phyloP scores from a whole-genome alignment of 1,140 invertebrate genomes.

The Drosophila nasuta region DNA sequence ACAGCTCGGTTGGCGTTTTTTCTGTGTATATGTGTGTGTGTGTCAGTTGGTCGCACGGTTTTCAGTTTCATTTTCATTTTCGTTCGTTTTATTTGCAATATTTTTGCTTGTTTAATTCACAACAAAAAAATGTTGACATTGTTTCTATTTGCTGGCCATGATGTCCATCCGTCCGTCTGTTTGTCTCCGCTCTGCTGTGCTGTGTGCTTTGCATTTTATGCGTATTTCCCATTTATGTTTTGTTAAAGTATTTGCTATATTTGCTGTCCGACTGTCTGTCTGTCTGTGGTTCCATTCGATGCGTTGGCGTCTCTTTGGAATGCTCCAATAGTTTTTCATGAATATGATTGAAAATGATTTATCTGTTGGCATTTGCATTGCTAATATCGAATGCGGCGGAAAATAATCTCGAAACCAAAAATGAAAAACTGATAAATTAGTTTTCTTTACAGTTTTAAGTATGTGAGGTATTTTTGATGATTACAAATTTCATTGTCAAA shows the following conservation, averaged over 20 bases:
- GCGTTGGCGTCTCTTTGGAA: not conserved
- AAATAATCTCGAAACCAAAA: not conserved
- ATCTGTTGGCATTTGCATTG: slow-evolving; percentile 28
- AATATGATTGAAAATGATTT: slow-evolving; percentile 42
- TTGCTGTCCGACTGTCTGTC: not conserved
- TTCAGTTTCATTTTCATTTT: slow-evolving; percentile 27
- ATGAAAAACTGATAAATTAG: not conserved
- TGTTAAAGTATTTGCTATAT: slow-evolving; percentile 24
- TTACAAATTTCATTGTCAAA: not conserved
- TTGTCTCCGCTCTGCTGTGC: not conserved
- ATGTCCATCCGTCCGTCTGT: slow-evolving; percentile 31
- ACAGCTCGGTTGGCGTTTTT: slow-evolving; percentile 46
- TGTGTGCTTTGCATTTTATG: slow-evolving; percentile 19
- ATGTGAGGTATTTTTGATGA: not conserved
- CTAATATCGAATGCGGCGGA: not conserved
- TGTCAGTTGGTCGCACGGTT: slow-evolving; percentile 54
- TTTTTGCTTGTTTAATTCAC: slow-evolving; percentile 62
- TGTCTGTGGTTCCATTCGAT: not conserved
- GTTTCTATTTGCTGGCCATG: slow-evolving; percentile 40
- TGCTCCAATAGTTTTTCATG: slow-evolving; percentile 15
- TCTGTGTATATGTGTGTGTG: not conserved
- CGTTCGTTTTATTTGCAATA: slow-evolving; percentile 54
- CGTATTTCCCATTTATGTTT: slow-evolving; percentile 31
- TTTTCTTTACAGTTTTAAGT: not conserved
- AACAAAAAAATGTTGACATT: slow-evolving; percentile 37